These are phyloP conservation scores for Nettapus auritus DNA, from an alignment of 2,113 vertebrate species.

Conservation along the genomic window DNA sequence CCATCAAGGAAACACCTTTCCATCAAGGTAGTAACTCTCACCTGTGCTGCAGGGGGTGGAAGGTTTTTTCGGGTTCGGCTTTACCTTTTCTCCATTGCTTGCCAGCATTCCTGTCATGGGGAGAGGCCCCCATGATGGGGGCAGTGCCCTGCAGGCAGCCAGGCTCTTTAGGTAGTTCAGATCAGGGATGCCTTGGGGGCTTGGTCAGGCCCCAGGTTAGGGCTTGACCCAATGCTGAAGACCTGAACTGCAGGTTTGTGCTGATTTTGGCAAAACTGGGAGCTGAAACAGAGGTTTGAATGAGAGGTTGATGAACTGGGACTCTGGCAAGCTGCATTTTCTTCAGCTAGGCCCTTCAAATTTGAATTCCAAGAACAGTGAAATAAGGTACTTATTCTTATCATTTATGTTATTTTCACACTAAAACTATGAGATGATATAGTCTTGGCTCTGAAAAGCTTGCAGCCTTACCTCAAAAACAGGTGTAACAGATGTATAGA, in stretches of 20 bases:
- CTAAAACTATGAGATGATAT: neutral
- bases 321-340: neutral
- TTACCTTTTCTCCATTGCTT: rapidly evolving
- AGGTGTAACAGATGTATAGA: neutral
- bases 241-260: neutral
- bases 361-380: neutral
- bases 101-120: rapidly evolving
- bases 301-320: neutral
- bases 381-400: neutral
- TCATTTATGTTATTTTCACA: neutral
- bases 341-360: neutral
- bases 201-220: neutral
- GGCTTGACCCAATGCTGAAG: neutral
- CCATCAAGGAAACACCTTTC: neutral
- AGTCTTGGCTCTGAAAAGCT: neutral
- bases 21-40: neutral
- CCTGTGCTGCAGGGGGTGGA: neutral
- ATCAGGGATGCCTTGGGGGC: neutral
- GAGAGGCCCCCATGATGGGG: rapidly evolving
- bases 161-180: neutral
- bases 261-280: neutral
- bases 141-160: neutral
- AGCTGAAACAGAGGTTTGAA: neutral
- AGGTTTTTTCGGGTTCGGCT: rapidly evolving
- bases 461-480: neutral